Percentiles rank a stretch among this genome's conserved stretches.
Evolutionary conservation across 1,140 invertebrate species (phyloP).

Genomic region (Anastrepha obliqua): DNA sequence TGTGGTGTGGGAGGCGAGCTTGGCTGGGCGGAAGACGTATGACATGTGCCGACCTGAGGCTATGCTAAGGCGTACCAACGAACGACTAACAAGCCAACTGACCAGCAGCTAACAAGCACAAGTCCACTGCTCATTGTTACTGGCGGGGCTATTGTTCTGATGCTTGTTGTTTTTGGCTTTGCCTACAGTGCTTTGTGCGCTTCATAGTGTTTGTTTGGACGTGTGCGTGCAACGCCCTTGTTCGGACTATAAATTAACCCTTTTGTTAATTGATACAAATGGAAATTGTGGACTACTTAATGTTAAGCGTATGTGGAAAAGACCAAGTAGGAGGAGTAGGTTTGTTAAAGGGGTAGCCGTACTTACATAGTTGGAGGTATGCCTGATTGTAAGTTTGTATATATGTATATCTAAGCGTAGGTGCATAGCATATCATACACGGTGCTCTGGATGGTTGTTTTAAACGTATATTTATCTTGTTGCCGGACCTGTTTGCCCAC

Average conservation of each 20-base stretch:
- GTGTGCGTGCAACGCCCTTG: conserved; percentile 11
- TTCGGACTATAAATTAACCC: conserved; percentile 71
- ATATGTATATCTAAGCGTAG: not conserved
- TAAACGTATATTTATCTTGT: not conserved
- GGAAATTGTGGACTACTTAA: conserved; percentile 59
- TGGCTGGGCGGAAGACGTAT: not conserved
- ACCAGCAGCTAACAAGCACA: conserved; percentile 44
- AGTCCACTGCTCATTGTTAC: conserved; percentile 20
- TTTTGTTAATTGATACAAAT: conserved; percentile 75
- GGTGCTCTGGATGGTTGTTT: not conserved
- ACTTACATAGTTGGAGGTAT: not conserved
- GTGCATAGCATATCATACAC: conserved; percentile 17
- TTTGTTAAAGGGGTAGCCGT: not conserved
- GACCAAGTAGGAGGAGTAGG: not conserved
- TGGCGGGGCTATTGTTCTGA: not conserved
- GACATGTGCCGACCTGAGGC: conserved; percentile 1
- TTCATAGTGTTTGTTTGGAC: not conserved
- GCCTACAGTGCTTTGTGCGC: not conserved
- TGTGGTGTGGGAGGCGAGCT: not conserved
- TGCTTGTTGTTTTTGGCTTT: conserved; percentile 6
- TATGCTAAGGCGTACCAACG: not conserved
- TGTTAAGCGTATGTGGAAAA: conserved; percentile 51
- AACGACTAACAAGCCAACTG: not conserved
- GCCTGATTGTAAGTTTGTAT: not conserved
- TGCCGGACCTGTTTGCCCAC: not conserved